Base-by-base conservation (phyloP, 2,797 vertebrate genomes). In the Heliangelus exortis region DNA sequence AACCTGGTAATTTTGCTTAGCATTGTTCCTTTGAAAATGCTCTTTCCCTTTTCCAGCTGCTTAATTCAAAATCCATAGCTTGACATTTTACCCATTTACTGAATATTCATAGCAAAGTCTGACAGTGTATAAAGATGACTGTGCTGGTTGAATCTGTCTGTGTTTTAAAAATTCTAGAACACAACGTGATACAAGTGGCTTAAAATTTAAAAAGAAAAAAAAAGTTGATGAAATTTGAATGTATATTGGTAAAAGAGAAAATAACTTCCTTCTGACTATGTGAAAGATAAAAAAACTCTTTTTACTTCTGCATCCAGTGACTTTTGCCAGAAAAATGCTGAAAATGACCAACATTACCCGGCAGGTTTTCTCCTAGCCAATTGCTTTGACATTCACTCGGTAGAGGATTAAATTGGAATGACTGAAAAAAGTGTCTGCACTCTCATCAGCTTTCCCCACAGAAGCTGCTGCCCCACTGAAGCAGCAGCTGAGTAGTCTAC, bases 391-490 rank as follows among this genome's bases (percentile, higher is more conserved):
- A 41, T 92, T 90, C 2, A 0, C 73, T 65, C 86, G 16, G 29
- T 78, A 62, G 73, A 84, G 23, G n/a, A 51, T 87, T 91, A 65
- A 74, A 83, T 22, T 72, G 69, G 26, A 87, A 55, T 67, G 78
- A 59, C 33, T 89, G 72, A 59, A 89, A 65, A 65, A 82, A 41
- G 39, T 26, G 13, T 17, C 33, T 74, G 36, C 47, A 13, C 13
- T 75, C 66, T 89, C 41, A 51, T 48, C 66, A 84, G 4, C 94
- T 84, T 91, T 89, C 39, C 31, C 36, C 29, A 7, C 31, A 61
- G 74, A 91, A 84, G 47, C 62, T 88, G 69, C 54, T 88, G 45
- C 18, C 48, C 55, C 67, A n/a, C 77, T 86, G 93, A 69, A 91
- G 41, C n/a, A 84, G 57, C 69, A 66, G 34, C 66, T 36, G 34